Percentiles rank a stretch among this genome's conserved stretches.
Evolutionary conservation across 2,888 invertebrate species (phyloP).

Genomic region (Cheilosia scutellata): DNA sequence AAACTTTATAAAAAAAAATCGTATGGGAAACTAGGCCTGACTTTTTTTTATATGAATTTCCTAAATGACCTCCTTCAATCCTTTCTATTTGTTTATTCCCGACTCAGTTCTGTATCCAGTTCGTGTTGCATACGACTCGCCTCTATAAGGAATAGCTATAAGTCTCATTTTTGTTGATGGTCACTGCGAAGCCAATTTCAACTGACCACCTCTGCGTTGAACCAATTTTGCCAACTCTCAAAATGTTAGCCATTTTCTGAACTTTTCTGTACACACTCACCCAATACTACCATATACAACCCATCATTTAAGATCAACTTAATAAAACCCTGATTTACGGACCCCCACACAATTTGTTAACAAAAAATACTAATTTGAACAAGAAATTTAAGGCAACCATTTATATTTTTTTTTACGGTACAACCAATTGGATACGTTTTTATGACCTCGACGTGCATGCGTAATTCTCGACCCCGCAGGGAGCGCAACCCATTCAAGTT

Average conservation of each 20-base stretch:
- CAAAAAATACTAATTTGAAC: constrained; percentile 56
- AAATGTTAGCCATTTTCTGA: background rate
- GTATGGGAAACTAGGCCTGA: no score
- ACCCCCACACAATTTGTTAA: constrained; percentile 71
- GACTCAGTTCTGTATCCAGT: no score
- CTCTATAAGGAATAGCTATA: no score
- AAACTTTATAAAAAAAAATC: no score
- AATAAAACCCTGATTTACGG: constrained; percentile 72
- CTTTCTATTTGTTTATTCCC: no score
- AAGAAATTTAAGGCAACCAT: constrained; percentile 25
- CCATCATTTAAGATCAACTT: constrained; percentile 62
- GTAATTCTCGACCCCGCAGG: constrained; percentile 68
- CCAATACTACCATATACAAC: background rate
- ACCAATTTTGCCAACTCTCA: constrained; percentile 9
- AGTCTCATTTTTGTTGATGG: no score
- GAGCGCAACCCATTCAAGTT: constrained; percentile 50
- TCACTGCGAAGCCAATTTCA: no score
- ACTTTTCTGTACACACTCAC: background rate
- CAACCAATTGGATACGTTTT: constrained; percentile 54
- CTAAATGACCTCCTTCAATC: no score
- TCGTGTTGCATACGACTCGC: no score
- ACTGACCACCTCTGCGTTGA: background rate
- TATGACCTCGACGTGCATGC: constrained; percentile 70
- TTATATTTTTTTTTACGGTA: background rate
- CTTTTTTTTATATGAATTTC: no score